Evolutionary conservation across 1,140 invertebrate species (phyloP).

Genomic region (Neodiprion fabricii): DNA sequence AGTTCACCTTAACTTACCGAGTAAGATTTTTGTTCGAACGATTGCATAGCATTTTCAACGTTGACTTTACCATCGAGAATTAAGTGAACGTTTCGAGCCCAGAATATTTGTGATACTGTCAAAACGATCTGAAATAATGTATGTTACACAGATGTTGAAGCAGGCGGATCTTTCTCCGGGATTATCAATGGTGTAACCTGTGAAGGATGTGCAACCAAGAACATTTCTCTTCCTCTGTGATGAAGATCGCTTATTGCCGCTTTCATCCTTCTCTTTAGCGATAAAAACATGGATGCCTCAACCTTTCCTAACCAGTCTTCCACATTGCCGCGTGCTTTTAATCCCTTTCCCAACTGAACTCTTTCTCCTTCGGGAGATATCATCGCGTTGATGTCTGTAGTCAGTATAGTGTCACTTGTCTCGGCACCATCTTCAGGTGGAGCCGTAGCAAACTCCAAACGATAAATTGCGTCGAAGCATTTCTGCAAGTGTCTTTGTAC

Average conservation of each 20-base stretch:
- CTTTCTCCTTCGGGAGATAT: conserved; percentile 86
- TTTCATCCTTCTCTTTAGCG: conserved; percentile 77
- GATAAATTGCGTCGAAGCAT: conserved; percentile 86
- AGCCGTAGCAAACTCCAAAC: conserved; percentile 73
- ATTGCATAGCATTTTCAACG: conserved; percentile 62
- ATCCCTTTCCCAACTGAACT: conserved; percentile 77
- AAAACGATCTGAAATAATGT: conserved; percentile 66
- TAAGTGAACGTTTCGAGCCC: conserved; percentile 78
- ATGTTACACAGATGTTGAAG: background rate
- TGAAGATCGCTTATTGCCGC: conserved; percentile 71
- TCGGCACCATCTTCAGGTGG: conserved; percentile 28
- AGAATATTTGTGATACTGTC: conserved; percentile 86
- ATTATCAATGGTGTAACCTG: conserved; percentile 57
- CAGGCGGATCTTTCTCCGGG: conserved; percentile 8
- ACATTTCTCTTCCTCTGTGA: conserved; percentile 63
- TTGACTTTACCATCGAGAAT: conserved; percentile 67
- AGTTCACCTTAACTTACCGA: conserved; percentile 38
- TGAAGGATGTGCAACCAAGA: conserved; percentile 68
- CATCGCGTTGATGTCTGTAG: conserved; percentile 85
- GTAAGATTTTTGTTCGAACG: conserved; percentile 75
- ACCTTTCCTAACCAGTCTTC: conserved; percentile 90
- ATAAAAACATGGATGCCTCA: conserved; percentile 83
- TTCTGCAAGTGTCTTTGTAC: conserved; percentile 89
- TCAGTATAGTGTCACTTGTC: conserved; percentile 60
- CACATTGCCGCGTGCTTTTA: conserved; percentile 86